A percentile compares a stretch with the other conserved stretches of the same genome.
Evolutionary conservation across 2,113 vertebrate genomes (phyloP).

Genomic region (Nycticryphes semicollaris): DNA sequence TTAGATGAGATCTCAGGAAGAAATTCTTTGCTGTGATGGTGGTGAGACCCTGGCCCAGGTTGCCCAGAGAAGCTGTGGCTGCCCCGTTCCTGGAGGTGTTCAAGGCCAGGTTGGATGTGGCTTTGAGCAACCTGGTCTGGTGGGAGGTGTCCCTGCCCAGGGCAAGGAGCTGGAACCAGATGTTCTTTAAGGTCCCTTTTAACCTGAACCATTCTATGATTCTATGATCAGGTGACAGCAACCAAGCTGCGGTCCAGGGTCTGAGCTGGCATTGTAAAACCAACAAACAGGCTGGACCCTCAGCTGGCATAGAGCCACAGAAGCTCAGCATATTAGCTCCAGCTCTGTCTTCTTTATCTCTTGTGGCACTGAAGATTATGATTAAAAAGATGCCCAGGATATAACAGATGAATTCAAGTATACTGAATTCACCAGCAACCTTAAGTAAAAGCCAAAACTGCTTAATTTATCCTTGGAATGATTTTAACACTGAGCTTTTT

Average conservation of each 20-base stretch:
- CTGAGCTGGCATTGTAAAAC: not conserved
- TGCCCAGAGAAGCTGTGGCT: too few relatives aligned
- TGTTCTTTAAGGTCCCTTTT: too few relatives aligned
- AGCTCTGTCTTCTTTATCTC: not conserved
- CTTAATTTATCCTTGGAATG: not conserved
- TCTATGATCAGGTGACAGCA: not conserved
- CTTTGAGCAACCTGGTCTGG: too few relatives aligned
- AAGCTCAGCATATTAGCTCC: not conserved
- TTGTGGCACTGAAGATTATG: not conserved
- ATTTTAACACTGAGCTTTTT: slow-evolving; percentile 19
- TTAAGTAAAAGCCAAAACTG: not conserved
- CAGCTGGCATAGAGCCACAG: not conserved
- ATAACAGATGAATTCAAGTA: not conserved
- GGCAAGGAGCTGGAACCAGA: too few relatives aligned
- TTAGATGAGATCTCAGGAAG: too few relatives aligned
- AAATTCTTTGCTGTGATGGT: too few relatives aligned
- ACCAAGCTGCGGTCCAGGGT: not conserved
- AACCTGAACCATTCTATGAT: too few relatives aligned
- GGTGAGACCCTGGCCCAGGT: too few relatives aligned
- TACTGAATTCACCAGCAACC: not conserved
- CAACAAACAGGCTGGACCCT: not conserved
- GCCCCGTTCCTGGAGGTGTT: too few relatives aligned
- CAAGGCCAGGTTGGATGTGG: too few relatives aligned
- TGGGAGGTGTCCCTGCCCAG: too few relatives aligned
- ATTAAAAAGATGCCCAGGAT: not conserved